Evolutionary conservation across 1,140 invertebrate species (phyloP).

Genomic region (Trichogramma pretiosum): DNA sequence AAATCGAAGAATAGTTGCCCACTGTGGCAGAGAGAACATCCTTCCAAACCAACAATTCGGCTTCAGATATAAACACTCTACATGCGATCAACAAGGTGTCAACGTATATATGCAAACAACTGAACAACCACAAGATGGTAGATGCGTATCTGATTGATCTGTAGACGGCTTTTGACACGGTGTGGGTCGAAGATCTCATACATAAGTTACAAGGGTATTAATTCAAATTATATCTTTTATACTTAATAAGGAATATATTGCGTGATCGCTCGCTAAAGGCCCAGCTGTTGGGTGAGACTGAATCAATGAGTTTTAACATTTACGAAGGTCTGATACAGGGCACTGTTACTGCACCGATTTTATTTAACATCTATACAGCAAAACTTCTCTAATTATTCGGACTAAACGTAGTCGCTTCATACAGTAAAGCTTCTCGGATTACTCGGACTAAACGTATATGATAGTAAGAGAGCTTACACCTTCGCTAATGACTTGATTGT

Average conservation of each 20-base stretch:
- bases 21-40: conserved; percentile 18
- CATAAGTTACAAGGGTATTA: conserved; percentile 22
- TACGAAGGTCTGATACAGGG: neutral
- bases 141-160: conserved; percentile 27
- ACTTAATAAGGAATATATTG: too few relatives aligned
- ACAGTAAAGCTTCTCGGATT: too few relatives aligned
- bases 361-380: neutral
- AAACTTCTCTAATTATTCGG: neutral
- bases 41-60: conserved; percentile 22
- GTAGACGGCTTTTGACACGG: conserved; percentile 27
- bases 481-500: neutral
- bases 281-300: too few relatives aligned
- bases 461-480: neutral
- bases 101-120: conserved; percentile 8
- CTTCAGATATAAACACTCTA: conserved; percentile 17
- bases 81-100: conserved; percentile 16
- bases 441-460: too few relatives aligned
- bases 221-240: too few relatives aligned
- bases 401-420: too few relatives aligned
- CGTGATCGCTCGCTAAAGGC: too few relatives aligned
- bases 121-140: conserved; percentile 21
- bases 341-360: neutral
- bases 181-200: conserved; percentile 22
- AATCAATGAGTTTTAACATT: too few relatives aligned
- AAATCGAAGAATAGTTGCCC: neutral